A percentile compares a stretch with the other conserved stretches of the same genome.
These are phyloP conservation scores for Tapirus indicus DNA, from an alignment of 2,797 vertebrate genomes.

Conservation along the genomic window DNA sequence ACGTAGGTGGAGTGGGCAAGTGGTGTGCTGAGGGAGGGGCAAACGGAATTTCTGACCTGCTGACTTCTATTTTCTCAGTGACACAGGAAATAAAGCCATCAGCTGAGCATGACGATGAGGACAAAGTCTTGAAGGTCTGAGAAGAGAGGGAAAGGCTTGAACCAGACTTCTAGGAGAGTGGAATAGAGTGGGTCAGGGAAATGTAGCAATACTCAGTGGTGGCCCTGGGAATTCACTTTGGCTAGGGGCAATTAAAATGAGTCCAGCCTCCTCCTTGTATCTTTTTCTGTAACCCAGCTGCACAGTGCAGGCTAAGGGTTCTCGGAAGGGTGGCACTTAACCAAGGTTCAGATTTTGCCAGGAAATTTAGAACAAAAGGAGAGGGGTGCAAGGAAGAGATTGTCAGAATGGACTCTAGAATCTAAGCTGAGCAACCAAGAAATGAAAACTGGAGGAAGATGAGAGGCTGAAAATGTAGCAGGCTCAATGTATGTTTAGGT, in stretches of 20 bases:
- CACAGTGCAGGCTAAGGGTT: too few species aligned
- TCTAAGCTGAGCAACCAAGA: background rate
- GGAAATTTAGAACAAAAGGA: background rate
- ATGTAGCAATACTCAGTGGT: background rate
- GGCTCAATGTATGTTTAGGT: fast-evolving
- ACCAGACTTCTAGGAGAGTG: background rate
- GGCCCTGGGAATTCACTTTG: background rate
- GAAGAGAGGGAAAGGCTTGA: background rate
- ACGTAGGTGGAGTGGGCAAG: too few species aligned
- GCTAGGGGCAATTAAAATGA: background rate
- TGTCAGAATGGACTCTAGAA: fast-evolving
- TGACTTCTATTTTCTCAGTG: background rate
- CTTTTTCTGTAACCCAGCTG: background rate
- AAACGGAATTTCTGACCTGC: fast-evolving
- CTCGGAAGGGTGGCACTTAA: too few species aligned
- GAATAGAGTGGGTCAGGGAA: background rate
- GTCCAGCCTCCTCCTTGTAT: background rate
- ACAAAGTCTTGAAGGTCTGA: background rate
- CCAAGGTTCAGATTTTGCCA: background rate
- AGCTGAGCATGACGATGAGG: background rate
- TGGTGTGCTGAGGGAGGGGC: background rate
- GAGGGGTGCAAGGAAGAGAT: background rate
- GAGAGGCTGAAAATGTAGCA: fast-evolving
- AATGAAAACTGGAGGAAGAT: background rate
- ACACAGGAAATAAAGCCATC: background rate